Base-by-base conservation (phyloP, 2,113 vertebrate genomes). In the Vimba vimba region DNA sequence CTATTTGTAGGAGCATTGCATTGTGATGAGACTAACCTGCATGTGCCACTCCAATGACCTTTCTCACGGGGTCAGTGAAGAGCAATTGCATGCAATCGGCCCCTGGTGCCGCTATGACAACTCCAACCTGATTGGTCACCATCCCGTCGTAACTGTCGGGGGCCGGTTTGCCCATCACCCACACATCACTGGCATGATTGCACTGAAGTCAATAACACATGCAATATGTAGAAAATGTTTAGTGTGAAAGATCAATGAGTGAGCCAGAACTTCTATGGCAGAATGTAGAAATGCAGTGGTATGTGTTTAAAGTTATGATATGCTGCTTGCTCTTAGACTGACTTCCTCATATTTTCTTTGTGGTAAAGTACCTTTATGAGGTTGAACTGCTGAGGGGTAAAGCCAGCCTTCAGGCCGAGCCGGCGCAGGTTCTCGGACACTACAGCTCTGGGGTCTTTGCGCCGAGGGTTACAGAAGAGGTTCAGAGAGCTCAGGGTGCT, bases 51-150 rank as follows among this genome's bases (percentile, higher is more conserved):
- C 96, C 98, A 0, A 97, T 97, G 69, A 94, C 97, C 92, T 94
- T 97, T 87, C 85, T 90, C 89, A 96, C 94, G 3, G 97, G 96
- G 91, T 99, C 97, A 75, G 96, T 95, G 84, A 99, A 98, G 71
- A 99, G 92, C 85, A 99, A 87, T 0, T 97, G 96, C 89, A 99
- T 97, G 92, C 98, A 99, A 89, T 99, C 98, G 36, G 98, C 97
- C 1, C 97, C 97, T 0, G 97, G 97, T 69, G 98, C 97, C 0
- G 96, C 95, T 75, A 99, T 84, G 0, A 97, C 96, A 64, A 96
- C 89, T 4, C 94, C 96, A 1, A 62, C 93, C 89, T 90, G 94
- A 79, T 98, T 91, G 0, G 97, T 97, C 33, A 96, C 95, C 82
- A 98, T 94, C n/a, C 95, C 97, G 87, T 99, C 97, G 11, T 98